Base-by-base conservation (phyloP, 2,888 invertebrate genomes). In the Chrysolina haemoptera region DNA sequence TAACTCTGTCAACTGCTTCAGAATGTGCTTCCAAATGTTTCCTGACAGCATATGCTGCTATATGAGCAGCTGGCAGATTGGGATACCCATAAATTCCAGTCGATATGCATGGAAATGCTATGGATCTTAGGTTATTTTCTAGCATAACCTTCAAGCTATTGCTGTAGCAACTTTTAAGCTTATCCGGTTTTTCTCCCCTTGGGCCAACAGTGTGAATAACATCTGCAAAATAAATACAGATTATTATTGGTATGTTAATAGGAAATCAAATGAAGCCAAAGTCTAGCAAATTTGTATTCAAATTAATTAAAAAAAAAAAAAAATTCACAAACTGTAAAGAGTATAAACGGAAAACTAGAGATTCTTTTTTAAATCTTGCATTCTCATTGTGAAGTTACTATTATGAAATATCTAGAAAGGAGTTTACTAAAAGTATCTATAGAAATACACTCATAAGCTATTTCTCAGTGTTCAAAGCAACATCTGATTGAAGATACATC, bases 51-150 rank as follows among this genome's bases (percentile, higher is more conserved):
- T 88, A 86, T 9, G 94, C 85, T 3, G 95, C 96, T 5, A 96
- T 91, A 81, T 93, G 91, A 0, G 95, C 94, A 0, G 97, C 97
- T 46, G 92, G 87, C 74, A 91, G 91, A 85, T 93, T 93, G 0
- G 96, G 96, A 86, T 96, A 97, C 0, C 95, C 95, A 86, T 95
- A 97, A 76, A 97, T 91, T n/a, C 97, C 97, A 5, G 97, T 97
- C 0, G 96, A 95, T 84, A 97, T 95, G 85, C 97, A 97, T 0
- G 96, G 96, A 85, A 97, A 96, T 0, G 96, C 96, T 62, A 96
- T 91, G 6, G 93, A 90, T 63, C 89, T 89, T 1, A 96, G 82
- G 1, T 90, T 86, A 76, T 93, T 89, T 41, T 90, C 87, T 14
- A 88, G 83, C 69, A 91, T 90, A 16, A 92, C 78, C 0, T 91